These are phyloP conservation scores for Abrostola triplasia DNA, from an alignment of 2,888 invertebrate genomes.

Conservation along the genomic window DNA sequence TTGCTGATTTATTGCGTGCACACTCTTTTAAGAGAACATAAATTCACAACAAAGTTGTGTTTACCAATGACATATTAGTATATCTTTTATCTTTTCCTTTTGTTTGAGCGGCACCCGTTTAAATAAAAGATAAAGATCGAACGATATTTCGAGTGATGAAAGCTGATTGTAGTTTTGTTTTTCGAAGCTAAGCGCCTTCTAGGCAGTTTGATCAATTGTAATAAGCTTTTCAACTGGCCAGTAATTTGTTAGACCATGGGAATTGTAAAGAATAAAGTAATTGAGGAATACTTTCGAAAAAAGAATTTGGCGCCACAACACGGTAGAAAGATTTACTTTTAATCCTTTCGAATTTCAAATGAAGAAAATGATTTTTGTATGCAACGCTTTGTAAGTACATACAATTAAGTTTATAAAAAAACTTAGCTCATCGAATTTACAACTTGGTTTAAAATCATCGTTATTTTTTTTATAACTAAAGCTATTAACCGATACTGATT, in stretches of 20 bases:
- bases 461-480: too few relatives aligned
- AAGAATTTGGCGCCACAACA: too few relatives aligned
- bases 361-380: too few relatives aligned
- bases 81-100: conserved; percentile 14
- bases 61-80: conserved; percentile 38
- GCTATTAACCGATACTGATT: too few relatives aligned
- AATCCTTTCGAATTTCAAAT: too few relatives aligned
- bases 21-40: conserved; percentile 35
- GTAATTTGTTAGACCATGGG: not conserved
- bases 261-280: not conserved
- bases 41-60: conserved; percentile 37
- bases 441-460: too few relatives aligned
- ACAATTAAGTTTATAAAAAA: too few relatives aligned
- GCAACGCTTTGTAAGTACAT: too few relatives aligned
- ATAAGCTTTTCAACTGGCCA: not conserved
- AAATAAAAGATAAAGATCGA: not conserved
- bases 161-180: too few relatives aligned
- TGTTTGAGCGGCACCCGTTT: conserved; percentile 12
- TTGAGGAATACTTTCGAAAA: not conserved
- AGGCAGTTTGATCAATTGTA: not conserved
- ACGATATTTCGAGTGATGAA: not conserved
- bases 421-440: too few relatives aligned
- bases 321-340: too few relatives aligned
- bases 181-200: not conserved
- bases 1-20: conserved; percentile 58